These are phyloP conservation scores for Platichthys stellatus DNA, from an alignment of 2,113 vertebrate genomes.

Conservation along the genomic window DNA sequence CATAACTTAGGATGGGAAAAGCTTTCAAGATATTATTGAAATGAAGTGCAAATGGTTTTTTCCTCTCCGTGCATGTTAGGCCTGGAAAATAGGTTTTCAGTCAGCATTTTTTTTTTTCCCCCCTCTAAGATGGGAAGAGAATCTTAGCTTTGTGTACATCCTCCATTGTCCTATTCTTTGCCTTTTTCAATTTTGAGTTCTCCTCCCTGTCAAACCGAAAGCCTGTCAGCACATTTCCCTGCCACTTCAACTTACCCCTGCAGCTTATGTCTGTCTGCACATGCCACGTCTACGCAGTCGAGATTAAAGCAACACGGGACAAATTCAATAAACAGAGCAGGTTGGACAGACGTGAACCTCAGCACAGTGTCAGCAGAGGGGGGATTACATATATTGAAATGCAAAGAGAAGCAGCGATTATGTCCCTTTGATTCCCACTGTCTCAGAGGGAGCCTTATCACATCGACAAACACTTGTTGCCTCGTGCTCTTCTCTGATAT, in stretches of 20 bases:
- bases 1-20: constrained; percentile 60
- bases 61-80: constrained; percentile 27
- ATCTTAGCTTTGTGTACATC: constrained; percentile 57
- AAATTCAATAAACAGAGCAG: constrained; percentile 13
- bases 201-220: constrained; percentile 9
- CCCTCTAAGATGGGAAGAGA: constrained; percentile 20
- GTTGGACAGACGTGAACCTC: constrained; percentile 29
- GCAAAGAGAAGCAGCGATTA: constrained; percentile 22
- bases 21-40: constrained; percentile 73
- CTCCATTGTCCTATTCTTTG: constrained; percentile 54
- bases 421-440: constrained; percentile 30
- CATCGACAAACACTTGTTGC: constrained; percentile 31
- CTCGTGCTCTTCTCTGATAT: constrained; percentile 22
- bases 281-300: constrained; percentile 12
- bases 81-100: constrained; percentile 62
- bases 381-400: constrained; percentile 34
- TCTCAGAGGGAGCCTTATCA: constrained; percentile 33
- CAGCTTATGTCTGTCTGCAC: background rate
- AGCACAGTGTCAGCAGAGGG: constrained; percentile 12
- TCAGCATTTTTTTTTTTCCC: constrained; percentile 48
- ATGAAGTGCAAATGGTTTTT: constrained; percentile 68
- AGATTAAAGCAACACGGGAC: constrained; percentile 15
- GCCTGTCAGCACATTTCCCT: constrained; percentile 39
- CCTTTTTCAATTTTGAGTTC: constrained; percentile 43
- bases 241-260: constrained; percentile 16